phyloP scores from a whole-genome alignment of 2,797 vertebrate species.

The Nyctibius grandis region DNA sequence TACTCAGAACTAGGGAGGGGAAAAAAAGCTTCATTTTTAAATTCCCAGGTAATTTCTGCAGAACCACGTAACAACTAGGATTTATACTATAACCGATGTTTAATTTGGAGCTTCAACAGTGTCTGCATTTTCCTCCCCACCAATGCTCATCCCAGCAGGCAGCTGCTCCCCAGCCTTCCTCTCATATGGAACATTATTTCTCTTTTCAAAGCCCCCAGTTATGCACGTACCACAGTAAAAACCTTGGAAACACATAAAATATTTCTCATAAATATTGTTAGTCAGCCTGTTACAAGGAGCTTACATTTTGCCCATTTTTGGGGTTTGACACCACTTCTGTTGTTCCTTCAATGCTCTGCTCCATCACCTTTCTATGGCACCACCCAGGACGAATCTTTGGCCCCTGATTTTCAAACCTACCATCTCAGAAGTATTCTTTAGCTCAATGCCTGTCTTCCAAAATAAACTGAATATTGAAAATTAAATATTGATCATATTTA shows the following conservation, averaged over 20 bases:
- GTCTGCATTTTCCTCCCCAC: neutral
- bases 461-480: neutral
- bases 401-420: neutral
- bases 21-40: neutral
- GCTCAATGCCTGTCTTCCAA: neutral
- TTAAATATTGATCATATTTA: neutral
- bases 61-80: neutral
- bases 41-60: neutral
- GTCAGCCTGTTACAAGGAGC: neutral
- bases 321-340: neutral
- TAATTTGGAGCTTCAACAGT: neutral
- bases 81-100: neutral
- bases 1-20: neutral
- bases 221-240: neutral
- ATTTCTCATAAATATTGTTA: neutral
- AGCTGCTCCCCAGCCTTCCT: neutral
- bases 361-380: neutral
- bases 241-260: neutral
- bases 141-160: neutral
- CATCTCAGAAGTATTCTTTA: neutral
- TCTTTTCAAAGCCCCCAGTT: neutral
- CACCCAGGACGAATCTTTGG: neutral
- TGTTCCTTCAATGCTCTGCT: neutral
- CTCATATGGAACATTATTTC: neutral
- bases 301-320: neutral